These are phyloP conservation scores for Neotoma lepida DNA, from an alignment of 2,113 vertebrate species.

Conservation along the genomic window DNA sequence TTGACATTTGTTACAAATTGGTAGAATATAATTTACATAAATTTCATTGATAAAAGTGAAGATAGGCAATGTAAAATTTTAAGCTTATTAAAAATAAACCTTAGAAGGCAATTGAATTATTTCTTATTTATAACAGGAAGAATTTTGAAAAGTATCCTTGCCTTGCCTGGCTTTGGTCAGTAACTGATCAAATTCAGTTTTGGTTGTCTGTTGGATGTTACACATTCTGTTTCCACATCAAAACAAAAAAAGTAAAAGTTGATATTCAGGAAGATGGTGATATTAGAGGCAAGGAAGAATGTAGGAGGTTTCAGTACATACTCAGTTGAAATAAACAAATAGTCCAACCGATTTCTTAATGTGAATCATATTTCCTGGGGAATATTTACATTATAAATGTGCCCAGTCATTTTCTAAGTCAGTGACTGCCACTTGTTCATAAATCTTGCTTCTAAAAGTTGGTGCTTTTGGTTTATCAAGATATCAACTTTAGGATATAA, in stretches of 20 bases:
- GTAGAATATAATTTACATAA: neutral
- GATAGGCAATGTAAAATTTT: neutral
- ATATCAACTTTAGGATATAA: neutral
- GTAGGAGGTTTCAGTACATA: conserved; percentile 77
- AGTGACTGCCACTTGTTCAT: conserved; percentile 9
- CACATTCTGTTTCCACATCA: conserved; percentile 35
- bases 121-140: conserved; percentile 1
- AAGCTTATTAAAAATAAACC: conserved; percentile 58
- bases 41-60: conserved; percentile 56
- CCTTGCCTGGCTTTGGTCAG: conserved; percentile 23
- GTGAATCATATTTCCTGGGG: conserved; percentile 76
- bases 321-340: conserved; percentile 78
- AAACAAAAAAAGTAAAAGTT: conserved; percentile 59
- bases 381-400: neutral
- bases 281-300: conserved; percentile 72
- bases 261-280: conserved; percentile 56
- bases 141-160: conserved; percentile 34
- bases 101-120: neutral
- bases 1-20: conserved; percentile 11
- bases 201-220: neutral
- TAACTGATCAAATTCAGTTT: conserved; percentile 37
- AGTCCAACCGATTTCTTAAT: conserved; percentile 71
- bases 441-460: conserved; percentile 23
- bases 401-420: neutral
- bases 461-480: neutral